Evolutionary conservation across 2,888 invertebrate species (phyloP), one percentile per base, ranked within the genome.

Genomic region (Lepidochitona cinerea): DNA sequence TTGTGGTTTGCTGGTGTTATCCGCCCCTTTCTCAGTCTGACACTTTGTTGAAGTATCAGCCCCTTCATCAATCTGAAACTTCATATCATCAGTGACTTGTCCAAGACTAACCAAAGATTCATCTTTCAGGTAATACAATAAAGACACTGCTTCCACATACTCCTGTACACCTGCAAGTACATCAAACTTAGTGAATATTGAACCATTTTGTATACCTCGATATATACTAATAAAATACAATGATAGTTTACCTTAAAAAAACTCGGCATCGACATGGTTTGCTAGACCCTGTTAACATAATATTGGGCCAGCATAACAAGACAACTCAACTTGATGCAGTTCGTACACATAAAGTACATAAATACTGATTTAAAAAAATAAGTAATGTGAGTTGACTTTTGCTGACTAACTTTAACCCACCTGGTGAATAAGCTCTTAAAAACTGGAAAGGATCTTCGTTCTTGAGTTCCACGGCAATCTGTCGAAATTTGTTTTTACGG

Each of bases 71-170:
- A 59, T 1, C 29, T 32, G n/a, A 2, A 26, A 12, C 18, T 36
- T 35, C 5, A 87, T 77, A 67, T 84, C 79, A n/a, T 77, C 66
- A 70, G 85, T 82, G 6, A 95, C 88, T 67, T 93, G 92, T 0
- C 91, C 83, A 92, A 94, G 94, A 71, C 93, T 91, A 3, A 94
- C 92, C 6, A 96, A 92, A 12, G 87, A 89, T 69, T 92, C 93
- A 18, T 91, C 91, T 76, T 93, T 92, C 79, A 96, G 91, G 82
- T 94, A 94, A 73, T 95, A 94, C 85, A 94, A 94, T 80, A 96
- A 95, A 5, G 95, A 94, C 67, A 94, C 92, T 0, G 97, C 97
- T 91, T 97, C 97, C 71, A 96, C 93, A 83, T 94, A 97, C 90
- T 97, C 97, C 88, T 97, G 95, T 12, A 92, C 79, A 49, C 92